phyloP scores from a whole-genome alignment of 2,113 vertebrate genomes.

The Hoplias malabaricus region DNA sequence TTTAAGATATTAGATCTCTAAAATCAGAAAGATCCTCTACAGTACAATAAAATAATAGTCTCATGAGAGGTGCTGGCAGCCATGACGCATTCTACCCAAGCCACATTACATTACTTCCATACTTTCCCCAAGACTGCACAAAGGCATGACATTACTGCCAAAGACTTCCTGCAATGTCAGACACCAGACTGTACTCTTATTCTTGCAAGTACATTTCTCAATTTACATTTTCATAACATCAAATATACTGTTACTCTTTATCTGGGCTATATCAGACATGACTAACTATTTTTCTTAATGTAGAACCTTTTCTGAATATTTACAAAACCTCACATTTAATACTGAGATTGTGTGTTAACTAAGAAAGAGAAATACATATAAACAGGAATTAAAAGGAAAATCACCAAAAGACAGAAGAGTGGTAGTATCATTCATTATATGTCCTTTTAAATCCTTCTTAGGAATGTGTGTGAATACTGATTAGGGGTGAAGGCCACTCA shows the following conservation, averaged over 20 bases:
- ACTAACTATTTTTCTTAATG: not conserved
- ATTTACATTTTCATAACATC: not conserved
- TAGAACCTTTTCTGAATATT: too few species aligned
- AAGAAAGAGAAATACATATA: not conserved
- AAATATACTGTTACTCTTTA: too few species aligned
- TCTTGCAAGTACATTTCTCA: not conserved
- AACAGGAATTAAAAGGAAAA: not conserved
- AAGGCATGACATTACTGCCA: not conserved
- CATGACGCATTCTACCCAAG: slow-evolving; percentile 27
- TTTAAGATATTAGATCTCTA: too few species aligned
- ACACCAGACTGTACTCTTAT: not conserved
- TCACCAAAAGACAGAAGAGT: not conserved
- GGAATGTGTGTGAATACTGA: not conserved
- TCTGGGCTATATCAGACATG: not conserved
- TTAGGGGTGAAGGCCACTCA: not conserved
- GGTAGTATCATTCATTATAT: not conserved
- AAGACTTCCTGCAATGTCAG: not conserved
- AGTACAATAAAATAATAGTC: slow-evolving; percentile 14
- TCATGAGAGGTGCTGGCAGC: slow-evolving; percentile 20
- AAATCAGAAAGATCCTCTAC: not conserved
- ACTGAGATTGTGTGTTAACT: not conserved
- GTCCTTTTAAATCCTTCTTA: not conserved
- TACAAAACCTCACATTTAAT: not conserved
- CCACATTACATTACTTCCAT: not conserved
- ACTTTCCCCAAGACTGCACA: not conserved